These are phyloP conservation scores for Lingula anatina DNA, from an alignment of 2,888 invertebrate genomes.

Conservation along the genomic window DNA sequence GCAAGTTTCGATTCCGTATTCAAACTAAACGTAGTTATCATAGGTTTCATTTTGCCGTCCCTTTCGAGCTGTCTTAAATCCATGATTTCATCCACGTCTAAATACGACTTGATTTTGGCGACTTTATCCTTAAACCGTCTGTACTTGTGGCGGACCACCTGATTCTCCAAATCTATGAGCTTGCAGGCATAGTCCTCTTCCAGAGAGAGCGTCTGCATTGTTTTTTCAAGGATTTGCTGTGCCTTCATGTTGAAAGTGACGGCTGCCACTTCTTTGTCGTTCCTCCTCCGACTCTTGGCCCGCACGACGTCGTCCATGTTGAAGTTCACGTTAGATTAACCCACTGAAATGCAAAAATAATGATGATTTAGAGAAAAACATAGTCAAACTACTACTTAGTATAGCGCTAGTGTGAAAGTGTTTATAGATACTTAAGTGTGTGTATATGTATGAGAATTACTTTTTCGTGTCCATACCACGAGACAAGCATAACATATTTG, in stretches of 20 bases:
- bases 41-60: slow-evolving; percentile 24
- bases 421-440: too few species aligned
- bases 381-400: too few species aligned
- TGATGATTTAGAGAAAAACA: too few species aligned
- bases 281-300: too few species aligned
- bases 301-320: too few species aligned
- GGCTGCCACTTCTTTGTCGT: slow-evolving; percentile 28
- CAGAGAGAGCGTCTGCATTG: slow-evolving; percentile 25
- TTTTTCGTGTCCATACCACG: too few species aligned
- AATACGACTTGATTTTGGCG: slow-evolving; percentile 29
- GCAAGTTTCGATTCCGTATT: slow-evolving; percentile 31
- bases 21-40: slow-evolving; percentile 18
- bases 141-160: slow-evolving; percentile 33
- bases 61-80: slow-evolving; percentile 27
- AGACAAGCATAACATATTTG: too few species aligned
- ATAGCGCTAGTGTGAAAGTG: too few species aligned
- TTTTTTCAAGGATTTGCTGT: slow-evolving; percentile 35
- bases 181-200: slow-evolving; percentile 34
- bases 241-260: slow-evolving; percentile 37
- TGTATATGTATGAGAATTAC: too few species aligned
- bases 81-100: slow-evolving; percentile 29
- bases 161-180: slow-evolving; percentile 34
- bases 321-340: too few species aligned
- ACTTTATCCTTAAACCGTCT: slow-evolving; percentile 35
- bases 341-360: too few species aligned